Evolutionary conservation across 2,113 vertebrate species (phyloP).

Genomic region (Paratilapia polleni): DNA sequence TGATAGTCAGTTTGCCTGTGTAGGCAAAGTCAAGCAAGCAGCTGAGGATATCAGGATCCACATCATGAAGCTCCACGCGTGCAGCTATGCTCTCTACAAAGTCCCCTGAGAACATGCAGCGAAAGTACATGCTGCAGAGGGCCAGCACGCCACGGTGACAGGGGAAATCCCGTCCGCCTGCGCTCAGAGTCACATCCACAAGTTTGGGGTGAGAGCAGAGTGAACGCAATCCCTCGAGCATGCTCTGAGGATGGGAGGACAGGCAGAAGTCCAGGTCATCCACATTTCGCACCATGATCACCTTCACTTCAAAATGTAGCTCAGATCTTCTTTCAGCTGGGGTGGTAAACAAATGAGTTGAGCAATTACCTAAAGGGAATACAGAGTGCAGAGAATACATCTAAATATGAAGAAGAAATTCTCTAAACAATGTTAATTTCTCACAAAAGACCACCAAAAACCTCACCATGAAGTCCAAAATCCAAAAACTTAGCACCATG

Average conservation of each 20-base stretch:
- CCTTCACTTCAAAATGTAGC: conserved; percentile 14
- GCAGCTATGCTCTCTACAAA: conserved; percentile 92
- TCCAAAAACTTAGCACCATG: not conserved
- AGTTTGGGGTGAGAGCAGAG: conserved; percentile 89
- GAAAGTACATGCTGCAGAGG: conserved; percentile 94
- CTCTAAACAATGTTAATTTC: not conserved
- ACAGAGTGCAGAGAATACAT: not conserved
- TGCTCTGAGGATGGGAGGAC: conserved; percentile 88
- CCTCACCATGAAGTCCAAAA: not conserved
- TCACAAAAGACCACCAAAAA: not conserved
- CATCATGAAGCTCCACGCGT: conserved; percentile 88
- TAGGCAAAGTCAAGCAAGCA: conserved; percentile 92
- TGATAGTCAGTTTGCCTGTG: conserved; percentile 93
- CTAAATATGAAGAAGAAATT: not conserved
- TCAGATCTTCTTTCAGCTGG: conserved; percentile 10
- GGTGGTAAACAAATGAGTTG: not conserved
- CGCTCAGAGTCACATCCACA: conserved; percentile 88
- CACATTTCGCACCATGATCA: conserved; percentile 90
- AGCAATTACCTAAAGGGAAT: conserved; percentile 64
- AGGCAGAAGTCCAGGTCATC: conserved; percentile 94
- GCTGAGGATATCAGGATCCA: conserved; percentile 83
- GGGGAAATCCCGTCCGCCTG: conserved; percentile 86
- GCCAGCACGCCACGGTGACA: conserved; percentile 93
- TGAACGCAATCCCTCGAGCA: conserved; percentile 88
- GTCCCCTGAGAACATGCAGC: conserved; percentile 92